Conservation (phyloP, 2,113 vertebrate species). For the Pyrgilauda ruficollis region DNA sequence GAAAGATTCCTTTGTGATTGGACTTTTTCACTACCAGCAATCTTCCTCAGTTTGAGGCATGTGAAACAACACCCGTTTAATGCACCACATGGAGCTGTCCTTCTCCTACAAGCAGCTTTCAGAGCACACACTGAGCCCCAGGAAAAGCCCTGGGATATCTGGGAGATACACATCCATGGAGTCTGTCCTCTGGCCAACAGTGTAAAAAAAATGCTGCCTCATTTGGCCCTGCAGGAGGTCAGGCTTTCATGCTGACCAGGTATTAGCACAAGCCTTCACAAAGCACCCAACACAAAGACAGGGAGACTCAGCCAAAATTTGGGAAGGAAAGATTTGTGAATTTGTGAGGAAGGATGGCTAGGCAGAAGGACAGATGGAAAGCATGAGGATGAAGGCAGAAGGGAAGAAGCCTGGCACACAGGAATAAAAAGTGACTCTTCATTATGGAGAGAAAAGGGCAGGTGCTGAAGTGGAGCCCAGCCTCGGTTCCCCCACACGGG, state of each 20-base stretch:
- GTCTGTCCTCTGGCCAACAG: background rate
- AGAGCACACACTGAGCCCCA: background rate
- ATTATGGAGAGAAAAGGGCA: background rate
- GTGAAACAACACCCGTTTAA: background rate
- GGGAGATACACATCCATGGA: accelerated
- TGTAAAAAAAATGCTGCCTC: background rate
- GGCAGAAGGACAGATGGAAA: conserved; percentile 32
- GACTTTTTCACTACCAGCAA: background rate
- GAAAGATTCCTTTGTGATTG: conserved; percentile 17
- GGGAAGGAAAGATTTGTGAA: background rate
- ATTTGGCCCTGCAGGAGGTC: background rate
- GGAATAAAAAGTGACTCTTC: background rate
- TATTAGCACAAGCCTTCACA: accelerated
- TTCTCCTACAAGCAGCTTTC: background rate
- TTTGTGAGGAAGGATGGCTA: background rate
- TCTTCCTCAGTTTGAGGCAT: background rate
- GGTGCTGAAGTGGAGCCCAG: background rate
- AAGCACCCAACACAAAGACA: background rate
- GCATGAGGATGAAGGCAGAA: background rate
- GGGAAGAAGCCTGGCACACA: background rate
- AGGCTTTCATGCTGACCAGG: background rate
- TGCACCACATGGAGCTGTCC: background rate
- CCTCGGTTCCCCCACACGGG: accelerated
- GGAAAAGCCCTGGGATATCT: background rate
- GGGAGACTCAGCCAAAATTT: background rate